These are phyloP conservation scores for Tychaedon coryphoeus DNA, from an alignment of 2,113 vertebrate species.

Conservation along the genomic window DNA sequence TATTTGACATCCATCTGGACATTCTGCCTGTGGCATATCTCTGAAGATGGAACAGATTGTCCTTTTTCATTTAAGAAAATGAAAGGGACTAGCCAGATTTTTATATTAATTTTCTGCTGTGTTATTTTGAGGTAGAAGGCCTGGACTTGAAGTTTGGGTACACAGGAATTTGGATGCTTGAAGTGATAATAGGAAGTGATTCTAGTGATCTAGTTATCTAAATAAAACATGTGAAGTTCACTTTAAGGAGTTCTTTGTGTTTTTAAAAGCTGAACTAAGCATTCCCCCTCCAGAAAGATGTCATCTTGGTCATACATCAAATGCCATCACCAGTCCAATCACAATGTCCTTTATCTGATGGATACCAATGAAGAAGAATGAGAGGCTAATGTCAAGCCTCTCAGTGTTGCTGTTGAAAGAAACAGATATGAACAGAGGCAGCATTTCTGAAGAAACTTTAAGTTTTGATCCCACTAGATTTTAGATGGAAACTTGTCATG, in stretches of 20 bases:
- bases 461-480: conserved; percentile 20
- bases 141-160: background rate
- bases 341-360: background rate
- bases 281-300: background rate
- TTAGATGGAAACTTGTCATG: conserved; percentile 3
- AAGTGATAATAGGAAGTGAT: background rate
- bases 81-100: background rate
- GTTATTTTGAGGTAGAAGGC: background rate
- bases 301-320: background rate
- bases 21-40: background rate
- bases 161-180: background rate
- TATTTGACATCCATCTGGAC: background rate
- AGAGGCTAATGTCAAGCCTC: background rate
- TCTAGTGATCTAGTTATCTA: background rate
- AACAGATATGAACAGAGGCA: background rate
- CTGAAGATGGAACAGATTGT: background rate
- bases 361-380: background rate
- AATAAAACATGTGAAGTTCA: background rate
- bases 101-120: background rate
- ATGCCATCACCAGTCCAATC: background rate
- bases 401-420: background rate
- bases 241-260: background rate
- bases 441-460: background rate
- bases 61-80: background rate
- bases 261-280: background rate